Evolutionary conservation across 2,888 invertebrate genomes (phyloP).

Genomic region (Nasonia oneida): DNA sequence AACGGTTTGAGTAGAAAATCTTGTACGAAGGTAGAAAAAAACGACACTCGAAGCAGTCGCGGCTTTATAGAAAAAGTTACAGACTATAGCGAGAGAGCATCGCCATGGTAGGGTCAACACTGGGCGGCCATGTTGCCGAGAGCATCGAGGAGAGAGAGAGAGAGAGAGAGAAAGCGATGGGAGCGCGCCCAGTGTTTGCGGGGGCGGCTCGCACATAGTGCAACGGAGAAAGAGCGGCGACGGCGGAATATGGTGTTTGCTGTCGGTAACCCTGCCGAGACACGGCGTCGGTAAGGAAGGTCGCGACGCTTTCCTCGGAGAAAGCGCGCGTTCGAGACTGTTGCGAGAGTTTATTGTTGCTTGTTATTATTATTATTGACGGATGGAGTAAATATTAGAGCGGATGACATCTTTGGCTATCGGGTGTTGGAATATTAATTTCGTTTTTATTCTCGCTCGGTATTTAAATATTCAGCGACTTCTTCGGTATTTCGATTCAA

Average conservation of each 20-base stretch:
- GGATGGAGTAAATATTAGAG: too few species aligned
- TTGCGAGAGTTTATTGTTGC: too few species aligned
- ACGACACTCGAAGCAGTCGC: slow-evolving; percentile 4
- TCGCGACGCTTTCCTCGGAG: neutral
- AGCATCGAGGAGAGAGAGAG: slow-evolving; percentile 39
- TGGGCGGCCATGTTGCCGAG: slow-evolving; percentile 75
- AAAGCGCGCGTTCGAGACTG: neutral
- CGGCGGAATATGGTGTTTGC: slow-evolving; percentile 7
- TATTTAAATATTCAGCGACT: too few species aligned
- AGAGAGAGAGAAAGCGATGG: slow-evolving; percentile 30
- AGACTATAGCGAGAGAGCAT: slow-evolving; percentile 23
- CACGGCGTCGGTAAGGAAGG: slow-evolving; percentile 45
- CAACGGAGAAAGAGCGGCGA: neutral
- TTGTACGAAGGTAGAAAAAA: slow-evolving; percentile 1
- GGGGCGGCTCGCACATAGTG: slow-evolving; percentile 45
- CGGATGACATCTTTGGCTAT: too few species aligned
- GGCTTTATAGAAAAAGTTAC: slow-evolving; percentile 19
- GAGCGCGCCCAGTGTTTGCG: slow-evolving; percentile 59
- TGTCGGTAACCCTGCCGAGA: slow-evolving; percentile 35
- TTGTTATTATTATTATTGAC: too few species aligned
- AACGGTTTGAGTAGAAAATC: neutral
- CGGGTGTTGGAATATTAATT: too few species aligned
- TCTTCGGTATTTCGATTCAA: too few species aligned
- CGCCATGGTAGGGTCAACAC: slow-evolving; percentile 69
- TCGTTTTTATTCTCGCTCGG: too few species aligned